Evolutionary conservation across 2,888 invertebrate genomes (phyloP), one percentile per base, ranked within the genome.

Genomic region (Thereva nobilitata): DNA sequence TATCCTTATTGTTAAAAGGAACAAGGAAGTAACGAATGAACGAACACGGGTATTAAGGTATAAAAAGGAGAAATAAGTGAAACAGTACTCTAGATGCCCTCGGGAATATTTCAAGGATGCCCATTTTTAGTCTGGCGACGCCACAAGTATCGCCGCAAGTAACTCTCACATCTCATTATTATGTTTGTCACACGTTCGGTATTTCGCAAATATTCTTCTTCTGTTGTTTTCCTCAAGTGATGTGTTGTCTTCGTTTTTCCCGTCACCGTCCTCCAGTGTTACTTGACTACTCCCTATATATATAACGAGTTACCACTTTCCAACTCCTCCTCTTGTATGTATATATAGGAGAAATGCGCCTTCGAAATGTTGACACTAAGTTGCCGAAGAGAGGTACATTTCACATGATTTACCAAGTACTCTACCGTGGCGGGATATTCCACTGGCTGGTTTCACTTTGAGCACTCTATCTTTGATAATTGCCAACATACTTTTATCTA

Each of bases 131-230:
- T 56, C 66, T 54, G 66, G 63, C 56, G 53, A 44, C 66, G 52
- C 63, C 63, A 56, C 56, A 66, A 68, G 66, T 66, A 57, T 55
- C 66, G 23, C 23, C 23, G 61, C 66, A 64, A 68, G 66, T 66
- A 64, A 63, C 68, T 66, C 52, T 64, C 68, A 64, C 63, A 63
- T 63, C 64, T 66, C 53, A 68, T 68, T 66, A 68, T 68, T 63
- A 68, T 68, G 65, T 66, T 68, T 64, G 68, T 68, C 68, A 68
- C 66, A 68, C 63, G 52, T 56, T 66, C 66, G 23, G 52, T 54
- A 53, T 54, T 54, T 44, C 23, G 23, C 23, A 54, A 54, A 52
- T 64, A 53, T 64, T 64, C 23, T 23, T 23, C 23, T 23, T 23
- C 23, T 23, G 45, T 64, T 41, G 53, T 64, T 8, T 47, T 47